Base-by-base conservation (phyloP, 2,113 vertebrate species). In the Equus quagga region DNA sequence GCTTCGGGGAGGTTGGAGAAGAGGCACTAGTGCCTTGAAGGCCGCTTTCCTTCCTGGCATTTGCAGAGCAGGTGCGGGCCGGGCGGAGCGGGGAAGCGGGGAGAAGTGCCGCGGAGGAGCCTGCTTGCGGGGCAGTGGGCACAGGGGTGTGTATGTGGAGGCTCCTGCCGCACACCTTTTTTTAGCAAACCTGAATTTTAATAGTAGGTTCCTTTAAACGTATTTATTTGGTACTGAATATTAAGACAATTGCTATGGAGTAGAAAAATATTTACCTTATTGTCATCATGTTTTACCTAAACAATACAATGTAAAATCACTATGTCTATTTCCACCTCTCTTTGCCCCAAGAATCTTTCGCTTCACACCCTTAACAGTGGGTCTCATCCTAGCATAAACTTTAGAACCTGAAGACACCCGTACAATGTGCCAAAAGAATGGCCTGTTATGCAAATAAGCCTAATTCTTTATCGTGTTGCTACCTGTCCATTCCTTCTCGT, bases 361-460 rank as follows among this genome's bases (percentile, higher is more conserved):
- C 13, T 88, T 94, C 72, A 49, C 51, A 64, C 17, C 4, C 49
- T 80, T n/a, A 36, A 64, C 65, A 46, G 49, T 10, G 28, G 24
- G 23, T 60, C 23, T 83, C 12, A 1, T 51, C 23, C 79, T 65
- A 60, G 24, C 60, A 78, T 56, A 23, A 23, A 79, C 62, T 79
- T 95, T 90, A 85, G 69, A 91, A 87, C 73, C 19, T 62, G 41
- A 95, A 90, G n/a, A 62, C 33, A 56, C 56, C 82, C 6, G 21
- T 62, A 36, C 1, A 5, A 65, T 75, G 4, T 73, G 49, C 49
- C 62, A 72, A 69, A 84, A 82, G 69, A 67, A 80, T 36, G 64
- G 26, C 3, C 31, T 12, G 62, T 46, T 15, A 31, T 54, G 8
- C 41, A 19, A 75, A 51, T 36, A 44, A 60, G 33, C 73, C 19